Percentiles rank a stretch among this genome's conserved stretches.
phyloP scores from a whole-genome alignment of 2,797 vertebrate species.

The Trematomus bernacchii region DNA sequence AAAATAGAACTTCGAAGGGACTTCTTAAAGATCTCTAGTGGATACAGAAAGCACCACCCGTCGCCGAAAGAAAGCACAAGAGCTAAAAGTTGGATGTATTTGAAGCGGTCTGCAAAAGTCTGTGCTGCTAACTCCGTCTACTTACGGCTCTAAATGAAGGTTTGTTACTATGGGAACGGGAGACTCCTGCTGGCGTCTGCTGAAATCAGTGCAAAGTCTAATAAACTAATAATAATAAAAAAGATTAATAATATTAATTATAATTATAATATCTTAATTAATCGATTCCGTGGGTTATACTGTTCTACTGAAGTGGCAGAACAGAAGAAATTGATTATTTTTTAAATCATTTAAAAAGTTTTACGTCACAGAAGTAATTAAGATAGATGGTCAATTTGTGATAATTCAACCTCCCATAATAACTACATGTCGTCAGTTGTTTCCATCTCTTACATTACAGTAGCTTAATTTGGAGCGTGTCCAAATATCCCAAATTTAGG shows the following conservation, averaged over 20 bases:
- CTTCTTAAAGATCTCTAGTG: background rate
- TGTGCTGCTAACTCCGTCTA: constrained; percentile 27
- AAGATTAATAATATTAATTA: background rate
- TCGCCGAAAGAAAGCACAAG: background rate
- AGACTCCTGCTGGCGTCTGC: constrained; percentile 81
- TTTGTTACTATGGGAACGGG: constrained; percentile 78
- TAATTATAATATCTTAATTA: constrained; percentile 2
- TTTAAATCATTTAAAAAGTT: no score
- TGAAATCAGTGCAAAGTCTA: constrained; percentile 42
- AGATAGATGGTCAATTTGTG: no score
- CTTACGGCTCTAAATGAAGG: constrained; percentile 44
- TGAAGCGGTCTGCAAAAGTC: background rate
- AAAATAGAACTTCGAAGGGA: background rate
- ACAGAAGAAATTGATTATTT: no score
- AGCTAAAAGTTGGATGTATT: background rate
- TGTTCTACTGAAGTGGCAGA: no score
- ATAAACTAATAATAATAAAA: background rate
- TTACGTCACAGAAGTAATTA: no score
- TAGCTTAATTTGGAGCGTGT: background rate
- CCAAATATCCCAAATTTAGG: background rate
- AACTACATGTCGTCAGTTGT: no score
- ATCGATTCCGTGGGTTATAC: background rate
- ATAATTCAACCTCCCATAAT: no score
- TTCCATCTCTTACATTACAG: no score
- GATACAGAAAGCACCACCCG: background rate